Evolutionary conservation across 1,140 invertebrate genomes (phyloP).

Genomic region (Hylaeus anthracinus): DNA sequence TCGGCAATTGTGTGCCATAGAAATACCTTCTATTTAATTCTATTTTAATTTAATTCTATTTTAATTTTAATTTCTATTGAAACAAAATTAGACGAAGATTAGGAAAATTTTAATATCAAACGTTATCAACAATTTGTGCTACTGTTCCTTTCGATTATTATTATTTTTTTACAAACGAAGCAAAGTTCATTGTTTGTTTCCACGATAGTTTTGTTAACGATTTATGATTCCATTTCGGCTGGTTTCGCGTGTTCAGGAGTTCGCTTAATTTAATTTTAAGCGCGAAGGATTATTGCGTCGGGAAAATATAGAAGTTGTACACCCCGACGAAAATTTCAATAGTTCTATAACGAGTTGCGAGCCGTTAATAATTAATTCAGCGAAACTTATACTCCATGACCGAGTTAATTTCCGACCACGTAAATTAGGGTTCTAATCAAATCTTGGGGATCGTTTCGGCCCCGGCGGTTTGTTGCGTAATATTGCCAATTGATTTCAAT

Average conservation of each 20-base stretch:
- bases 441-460: constrained; percentile 51
- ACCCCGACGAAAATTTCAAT: constrained; percentile 59
- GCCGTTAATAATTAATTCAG: constrained; percentile 60
- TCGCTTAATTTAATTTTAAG: constrained; percentile 49
- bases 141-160: no score
- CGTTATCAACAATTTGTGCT: no score
- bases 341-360: constrained; percentile 57
- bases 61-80: no score
- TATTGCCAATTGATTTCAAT: constrained; percentile 53
- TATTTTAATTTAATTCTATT: no score
- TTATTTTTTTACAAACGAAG: neutral
- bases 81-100: no score
- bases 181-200: neutral
- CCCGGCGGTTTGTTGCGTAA: constrained; percentile 21
- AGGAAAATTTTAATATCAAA: no score
- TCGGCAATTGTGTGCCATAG: no score
- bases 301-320: constrained; percentile 58
- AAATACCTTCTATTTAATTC: no score
- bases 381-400: constrained; percentile 59
- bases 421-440: constrained; percentile 64
- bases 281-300: constrained; percentile 36
- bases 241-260: neutral
- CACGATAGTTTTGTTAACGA: neutral
- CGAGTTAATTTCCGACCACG: constrained; percentile 60
- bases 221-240: constrained; percentile 13